Base-by-base conservation (phyloP, 2,113 vertebrate genomes). In the Peromyscus leucopus region DNA sequence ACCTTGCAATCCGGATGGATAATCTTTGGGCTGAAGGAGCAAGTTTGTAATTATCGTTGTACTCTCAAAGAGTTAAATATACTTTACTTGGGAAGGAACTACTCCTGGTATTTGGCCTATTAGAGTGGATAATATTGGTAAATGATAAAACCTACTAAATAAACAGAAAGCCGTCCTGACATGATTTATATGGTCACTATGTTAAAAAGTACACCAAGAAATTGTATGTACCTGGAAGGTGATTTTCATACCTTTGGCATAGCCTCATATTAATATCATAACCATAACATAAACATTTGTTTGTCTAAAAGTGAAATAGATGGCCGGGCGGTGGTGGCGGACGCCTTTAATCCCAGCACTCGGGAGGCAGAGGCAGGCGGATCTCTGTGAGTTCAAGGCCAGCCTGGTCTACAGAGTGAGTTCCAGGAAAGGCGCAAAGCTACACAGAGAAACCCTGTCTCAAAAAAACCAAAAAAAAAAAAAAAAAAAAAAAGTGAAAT, bases 121-220 rank as follows among this genome's bases (percentile, higher is more conserved):
- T 95, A 78, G 78, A 71, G 84, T 17, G 3, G 74, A 88, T 93
- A 94, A 93, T 84, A 78, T n/a, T 51, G 22, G 85, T 65, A 97
- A 86, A 96, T 96, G 88, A 93, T 93, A 93, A 94, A 95, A 80
- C 22, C 83, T 88, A 94, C n/a, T 57, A 74, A 84, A 36, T 91
- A 97, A 97, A 95, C 85, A 87, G 78, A 93, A 91, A 95, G 33
- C 33, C 28, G 96, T 96, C 96, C 51, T 97, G 74, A 93, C 93
- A 65, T 97, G 63, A 95, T 90, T 96, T 96, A 65, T 91, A 90
- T 95, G 83, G 59, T 83, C 61, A 24, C 57, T 84, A 13, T 88
- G 48, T 87, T 67, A 78, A 94, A 94, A 83, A 87, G 92, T 72
- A 46, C n/a, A 91, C 42, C 79, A 84, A 80, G 72, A 93, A 88